A percentile compares a stretch with the other conserved stretches of the same genome.
These are phyloP conservation scores for Eulithis testata DNA, from an alignment of 2,888 invertebrate species.

Conservation along the genomic window DNA sequence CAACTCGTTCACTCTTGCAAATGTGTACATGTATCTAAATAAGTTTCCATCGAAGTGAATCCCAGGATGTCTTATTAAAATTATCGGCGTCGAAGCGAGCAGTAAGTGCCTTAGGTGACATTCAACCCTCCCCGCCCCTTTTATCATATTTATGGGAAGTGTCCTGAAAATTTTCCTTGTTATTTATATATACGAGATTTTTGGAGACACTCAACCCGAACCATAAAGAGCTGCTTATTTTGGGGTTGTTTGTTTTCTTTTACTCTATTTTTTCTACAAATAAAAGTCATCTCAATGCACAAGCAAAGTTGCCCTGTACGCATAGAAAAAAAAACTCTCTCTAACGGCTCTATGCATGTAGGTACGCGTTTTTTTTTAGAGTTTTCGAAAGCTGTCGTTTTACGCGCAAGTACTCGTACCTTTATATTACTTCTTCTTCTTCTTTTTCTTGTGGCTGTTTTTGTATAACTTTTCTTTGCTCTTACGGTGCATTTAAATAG, in stretches of 20 bases:
- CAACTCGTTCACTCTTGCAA: neutral
- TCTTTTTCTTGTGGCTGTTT: too few relatives aligned
- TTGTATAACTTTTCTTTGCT: too few relatives aligned
- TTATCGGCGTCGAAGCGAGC: constrained; percentile 50
- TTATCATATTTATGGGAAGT: constrained; percentile 61
- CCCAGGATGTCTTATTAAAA: constrained; percentile 46
- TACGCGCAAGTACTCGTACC: too few relatives aligned
- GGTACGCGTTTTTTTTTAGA: too few relatives aligned
- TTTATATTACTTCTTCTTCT: too few relatives aligned
- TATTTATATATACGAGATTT: constrained; percentile 51
- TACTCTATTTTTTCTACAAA: neutral
- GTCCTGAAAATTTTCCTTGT: constrained; percentile 53
- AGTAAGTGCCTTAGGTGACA: constrained; percentile 49
- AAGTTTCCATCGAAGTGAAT: constrained; percentile 37
- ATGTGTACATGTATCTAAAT: constrained; percentile 5
- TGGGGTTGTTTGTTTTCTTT: neutral
- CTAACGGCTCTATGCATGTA: too few relatives aligned
- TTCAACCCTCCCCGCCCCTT: constrained; percentile 46
- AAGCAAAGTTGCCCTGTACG: too few relatives aligned
- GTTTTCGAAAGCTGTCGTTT: too few relatives aligned
- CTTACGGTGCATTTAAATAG: too few relatives aligned
- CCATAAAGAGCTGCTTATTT: constrained; percentile 39
- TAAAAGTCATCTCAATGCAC: neutral
- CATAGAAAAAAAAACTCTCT: too few relatives aligned
- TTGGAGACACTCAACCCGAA: constrained; percentile 39